Evolutionary conservation across 2,888 invertebrate species (phyloP).

Genomic region (Pardosa pseudoannulata): DNA sequence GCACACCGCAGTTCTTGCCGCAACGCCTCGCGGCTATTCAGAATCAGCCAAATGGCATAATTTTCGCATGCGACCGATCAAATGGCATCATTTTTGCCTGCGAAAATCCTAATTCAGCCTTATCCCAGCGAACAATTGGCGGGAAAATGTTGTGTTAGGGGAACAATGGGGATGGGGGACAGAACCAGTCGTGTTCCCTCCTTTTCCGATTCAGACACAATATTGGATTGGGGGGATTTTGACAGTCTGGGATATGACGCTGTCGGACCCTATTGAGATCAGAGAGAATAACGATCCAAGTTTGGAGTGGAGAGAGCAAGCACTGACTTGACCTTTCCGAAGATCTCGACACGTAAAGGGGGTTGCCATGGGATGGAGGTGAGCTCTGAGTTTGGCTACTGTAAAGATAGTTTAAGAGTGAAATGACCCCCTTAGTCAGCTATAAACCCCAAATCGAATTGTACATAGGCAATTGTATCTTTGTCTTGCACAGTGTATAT

Average conservation of each 20-base stretch:
- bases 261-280: conserved; percentile 24
- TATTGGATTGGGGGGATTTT: conserved; percentile 25
- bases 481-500: too few relatives aligned
- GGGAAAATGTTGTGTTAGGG: conserved; percentile 39
- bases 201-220: conserved; percentile 16
- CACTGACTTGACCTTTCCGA: conserved; percentile 49
- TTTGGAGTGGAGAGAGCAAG: conserved; percentile 16
- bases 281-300: conserved; percentile 39
- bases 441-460: too few relatives aligned
- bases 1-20: too few relatives aligned
- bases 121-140: conserved; percentile 44
- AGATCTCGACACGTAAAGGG: neutral
- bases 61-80: conserved; percentile 21
- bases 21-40: neutral
- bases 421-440: too few relatives aligned
- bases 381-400: neutral
- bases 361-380: neutral
- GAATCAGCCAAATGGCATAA: conserved; percentile 29
- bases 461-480: too few relatives aligned
- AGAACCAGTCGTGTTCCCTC: neutral
- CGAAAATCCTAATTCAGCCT: conserved; percentile 41
- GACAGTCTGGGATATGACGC: conserved; percentile 40
- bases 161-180: conserved; percentile 35
- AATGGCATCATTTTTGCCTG: conserved; percentile 27
- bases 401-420: too few relatives aligned